Conservation (phyloP, 2,888 invertebrate genomes). For the Mesochorus sp. region DNA sequence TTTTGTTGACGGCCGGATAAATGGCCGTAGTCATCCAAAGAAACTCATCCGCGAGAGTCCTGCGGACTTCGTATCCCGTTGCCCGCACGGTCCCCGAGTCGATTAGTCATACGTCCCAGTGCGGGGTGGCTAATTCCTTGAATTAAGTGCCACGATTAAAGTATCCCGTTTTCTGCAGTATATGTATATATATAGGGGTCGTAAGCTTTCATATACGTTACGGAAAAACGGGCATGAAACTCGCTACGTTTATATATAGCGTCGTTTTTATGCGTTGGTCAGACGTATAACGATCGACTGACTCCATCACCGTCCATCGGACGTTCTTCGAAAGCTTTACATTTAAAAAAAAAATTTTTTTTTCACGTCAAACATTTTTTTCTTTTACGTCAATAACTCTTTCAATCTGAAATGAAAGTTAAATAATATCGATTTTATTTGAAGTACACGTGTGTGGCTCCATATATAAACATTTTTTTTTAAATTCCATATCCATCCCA, state of each 20-base stretch:
- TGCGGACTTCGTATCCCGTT: not conserved
- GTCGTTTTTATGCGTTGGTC: not conserved
- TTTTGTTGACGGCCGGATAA: constrained; percentile 24
- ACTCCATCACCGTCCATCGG: too few species aligned
- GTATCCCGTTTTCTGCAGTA: constrained; percentile 1
- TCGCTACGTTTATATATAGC: not conserved
- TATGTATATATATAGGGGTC: not conserved
- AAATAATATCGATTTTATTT: too few species aligned
- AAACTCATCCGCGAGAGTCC: constrained; percentile 8
- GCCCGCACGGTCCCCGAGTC: constrained; percentile 19
- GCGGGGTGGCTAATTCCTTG: constrained; percentile 36
- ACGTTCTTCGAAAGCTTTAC: too few species aligned
- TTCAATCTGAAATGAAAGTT: too few species aligned
- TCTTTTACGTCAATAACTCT: too few species aligned
- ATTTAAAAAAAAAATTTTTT: too few species aligned
- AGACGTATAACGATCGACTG: too few species aligned
- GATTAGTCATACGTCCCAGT: constrained; percentile 51
- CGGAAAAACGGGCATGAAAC: constrained; percentile 6
- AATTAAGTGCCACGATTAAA: constrained; percentile 52
- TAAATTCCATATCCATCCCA: too few species aligned
- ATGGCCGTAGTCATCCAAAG: constrained; percentile 32
- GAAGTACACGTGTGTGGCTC: too few species aligned
- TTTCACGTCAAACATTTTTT: too few species aligned
- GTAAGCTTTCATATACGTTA: constrained; percentile 21
- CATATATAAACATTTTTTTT: too few species aligned